Evolutionary conservation across 2,797 vertebrate genomes (phyloP).

Genomic region (Setipinna tenuifilis): DNA sequence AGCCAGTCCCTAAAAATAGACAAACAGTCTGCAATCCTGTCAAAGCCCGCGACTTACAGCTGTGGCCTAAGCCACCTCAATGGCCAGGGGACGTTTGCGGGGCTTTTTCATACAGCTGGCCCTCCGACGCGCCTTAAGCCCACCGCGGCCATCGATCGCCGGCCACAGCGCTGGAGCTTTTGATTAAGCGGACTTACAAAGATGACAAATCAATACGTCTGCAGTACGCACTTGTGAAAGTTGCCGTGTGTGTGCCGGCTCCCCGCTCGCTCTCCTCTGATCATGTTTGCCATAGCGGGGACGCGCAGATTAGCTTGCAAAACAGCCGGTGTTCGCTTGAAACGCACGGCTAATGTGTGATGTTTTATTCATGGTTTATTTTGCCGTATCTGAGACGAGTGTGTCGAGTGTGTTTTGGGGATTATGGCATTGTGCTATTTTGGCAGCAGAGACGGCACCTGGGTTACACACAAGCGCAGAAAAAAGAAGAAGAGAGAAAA

Average conservation of each 20-base stretch:
- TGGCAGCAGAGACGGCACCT: too few relatives aligned
- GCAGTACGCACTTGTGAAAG: slow-evolving; percentile 38
- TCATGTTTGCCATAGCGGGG: slow-evolving; percentile 33
- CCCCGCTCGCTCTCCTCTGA: too few relatives aligned
- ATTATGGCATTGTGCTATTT: too few relatives aligned
- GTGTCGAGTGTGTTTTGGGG: too few relatives aligned
- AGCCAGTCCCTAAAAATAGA: slow-evolving; percentile 67
- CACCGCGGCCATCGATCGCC: slow-evolving; percentile 44
- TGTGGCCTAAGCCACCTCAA: slow-evolving; percentile 23
- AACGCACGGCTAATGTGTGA: too few relatives aligned
- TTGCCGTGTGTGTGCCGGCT: slow-evolving; percentile 23
- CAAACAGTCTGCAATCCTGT: slow-evolving; percentile 60
- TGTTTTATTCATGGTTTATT: too few relatives aligned
- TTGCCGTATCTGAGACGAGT: too few relatives aligned
- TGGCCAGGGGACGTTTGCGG: background rate
- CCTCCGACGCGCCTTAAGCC: slow-evolving; percentile 42
- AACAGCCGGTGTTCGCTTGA: background rate
- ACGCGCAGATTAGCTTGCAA: slow-evolving; percentile 36
- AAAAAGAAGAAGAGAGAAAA: too few relatives aligned
- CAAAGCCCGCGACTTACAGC: slow-evolving; percentile 62
- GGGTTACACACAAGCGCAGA: too few relatives aligned
- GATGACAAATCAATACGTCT: slow-evolving; percentile 48
- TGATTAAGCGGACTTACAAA: slow-evolving; percentile 51
- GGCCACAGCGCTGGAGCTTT: slow-evolving; percentile 26
- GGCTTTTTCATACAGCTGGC: background rate